Evolutionary conservation across 2,797 vertebrate genomes (phyloP).

Genomic region (Tapera naevia): DNA sequence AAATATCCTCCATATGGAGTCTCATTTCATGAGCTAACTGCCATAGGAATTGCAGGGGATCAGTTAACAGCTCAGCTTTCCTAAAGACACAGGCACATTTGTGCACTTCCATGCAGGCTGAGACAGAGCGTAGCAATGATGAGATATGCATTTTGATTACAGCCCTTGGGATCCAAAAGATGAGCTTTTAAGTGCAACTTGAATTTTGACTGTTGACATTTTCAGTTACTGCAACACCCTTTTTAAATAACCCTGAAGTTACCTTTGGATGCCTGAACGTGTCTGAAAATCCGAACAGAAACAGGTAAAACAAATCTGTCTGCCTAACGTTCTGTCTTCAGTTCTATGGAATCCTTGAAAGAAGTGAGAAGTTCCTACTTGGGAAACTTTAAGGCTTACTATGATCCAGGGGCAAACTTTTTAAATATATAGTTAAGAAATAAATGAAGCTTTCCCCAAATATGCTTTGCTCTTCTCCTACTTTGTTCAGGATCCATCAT

Average conservation of each 20-base stretch:
- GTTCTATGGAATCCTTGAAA: neutral
- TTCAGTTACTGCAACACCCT: neutral
- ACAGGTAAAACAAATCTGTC: neutral
- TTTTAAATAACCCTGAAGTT: neutral
- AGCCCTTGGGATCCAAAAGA: neutral
- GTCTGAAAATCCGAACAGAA: neutral
- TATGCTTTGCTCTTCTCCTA: neutral
- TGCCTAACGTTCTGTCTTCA: neutral
- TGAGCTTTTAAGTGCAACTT: neutral
- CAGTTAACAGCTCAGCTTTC: slow-evolving; percentile 13
- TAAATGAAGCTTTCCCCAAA: neutral
- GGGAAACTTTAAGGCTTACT: neutral
- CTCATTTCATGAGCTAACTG: neutral
- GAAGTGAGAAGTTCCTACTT: neutral
- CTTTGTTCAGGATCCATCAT: neutral
- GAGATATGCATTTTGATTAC: neutral
- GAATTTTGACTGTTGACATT: slow-evolving; percentile 12
- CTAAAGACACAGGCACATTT: neutral
- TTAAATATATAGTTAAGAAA: neutral
- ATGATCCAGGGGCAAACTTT: neutral
- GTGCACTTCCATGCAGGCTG: neutral
- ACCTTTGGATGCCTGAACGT: neutral
- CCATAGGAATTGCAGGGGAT: neutral
- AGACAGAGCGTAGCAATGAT: neutral
- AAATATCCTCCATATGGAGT: neutral